A percentile compares a stretch with the other conserved stretches of the same genome.
Conservation (phyloP, 2,797 vertebrate genomes). For the Fundulus diaphanus region DNA sequence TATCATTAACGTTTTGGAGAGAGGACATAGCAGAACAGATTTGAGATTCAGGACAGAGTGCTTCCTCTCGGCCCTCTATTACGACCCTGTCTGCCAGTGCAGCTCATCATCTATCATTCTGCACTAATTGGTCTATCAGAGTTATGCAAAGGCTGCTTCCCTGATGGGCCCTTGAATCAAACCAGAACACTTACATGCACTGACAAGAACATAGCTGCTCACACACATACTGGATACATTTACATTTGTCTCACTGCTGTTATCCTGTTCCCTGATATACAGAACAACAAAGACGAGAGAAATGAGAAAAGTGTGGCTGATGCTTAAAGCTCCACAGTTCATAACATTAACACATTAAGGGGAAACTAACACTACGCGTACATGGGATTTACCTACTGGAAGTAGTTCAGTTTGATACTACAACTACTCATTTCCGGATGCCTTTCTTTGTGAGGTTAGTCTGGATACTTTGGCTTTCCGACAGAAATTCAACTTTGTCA, state of each 20-base stretch:
- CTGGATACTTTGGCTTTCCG: background rate
- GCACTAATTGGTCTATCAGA: slow-evolving; percentile 75
- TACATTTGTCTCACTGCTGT: slow-evolving; percentile 31
- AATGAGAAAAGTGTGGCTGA: background rate
- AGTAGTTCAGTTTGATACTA: background rate
- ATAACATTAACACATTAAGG: slow-evolving; percentile 2
- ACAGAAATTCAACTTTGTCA: background rate
- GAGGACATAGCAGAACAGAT: slow-evolving; percentile 41
- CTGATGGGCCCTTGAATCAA: slow-evolving; percentile 56
- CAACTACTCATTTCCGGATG: background rate
- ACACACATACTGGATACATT: slow-evolving; percentile 18
- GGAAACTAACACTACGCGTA: background rate
- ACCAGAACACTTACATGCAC: slow-evolving; percentile 33
- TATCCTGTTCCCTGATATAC: slow-evolving; percentile 2
- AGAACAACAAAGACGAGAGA: background rate
- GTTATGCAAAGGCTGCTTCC: slow-evolving; percentile 63
- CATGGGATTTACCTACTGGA: background rate
- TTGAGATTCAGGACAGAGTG: slow-evolving; percentile 63
- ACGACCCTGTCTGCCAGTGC: slow-evolving; percentile 54
- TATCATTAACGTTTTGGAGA: slow-evolving; percentile 38
- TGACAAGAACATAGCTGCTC: slow-evolving; percentile 12
- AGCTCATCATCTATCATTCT: slow-evolving; percentile 73
- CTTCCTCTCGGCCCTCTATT: slow-evolving; percentile 49
- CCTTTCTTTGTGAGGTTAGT: background rate
- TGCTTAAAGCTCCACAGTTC: background rate